phyloP scores from a whole-genome alignment of 2,888 invertebrate species.

The Dynastes tityus region DNA sequence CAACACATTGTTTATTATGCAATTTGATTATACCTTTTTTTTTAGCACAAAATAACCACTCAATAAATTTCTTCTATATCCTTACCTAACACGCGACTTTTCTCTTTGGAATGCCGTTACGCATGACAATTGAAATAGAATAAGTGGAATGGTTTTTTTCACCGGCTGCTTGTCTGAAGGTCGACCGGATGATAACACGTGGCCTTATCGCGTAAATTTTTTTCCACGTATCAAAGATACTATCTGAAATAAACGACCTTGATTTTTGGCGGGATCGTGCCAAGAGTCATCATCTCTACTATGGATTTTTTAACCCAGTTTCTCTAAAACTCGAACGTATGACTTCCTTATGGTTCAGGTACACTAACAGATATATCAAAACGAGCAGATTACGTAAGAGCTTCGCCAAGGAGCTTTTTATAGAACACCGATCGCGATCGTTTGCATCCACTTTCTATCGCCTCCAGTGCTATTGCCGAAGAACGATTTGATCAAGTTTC shows the following conservation, averaged over 20 bases:
- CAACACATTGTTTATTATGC: no score
- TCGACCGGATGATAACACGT: constrained; percentile 45
- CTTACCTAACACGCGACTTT: not conserved
- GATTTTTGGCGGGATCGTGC: constrained; percentile 34
- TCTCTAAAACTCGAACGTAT: constrained; percentile 20
- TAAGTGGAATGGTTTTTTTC: not conserved
- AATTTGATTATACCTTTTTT: no score
- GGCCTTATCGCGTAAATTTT: constrained; percentile 34
- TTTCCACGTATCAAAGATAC: constrained; percentile 20
- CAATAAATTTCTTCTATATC: no score
- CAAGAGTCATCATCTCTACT: constrained; percentile 31
- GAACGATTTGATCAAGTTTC: constrained; percentile 19
- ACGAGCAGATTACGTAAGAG: constrained; percentile 21
- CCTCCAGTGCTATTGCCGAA: constrained; percentile 13
- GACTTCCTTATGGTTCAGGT: constrained; percentile 26
- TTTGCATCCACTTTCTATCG: constrained; percentile 43
- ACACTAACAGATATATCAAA: constrained; percentile 11
- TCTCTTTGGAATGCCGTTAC: not conserved
- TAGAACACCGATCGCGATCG: constrained; percentile 32
- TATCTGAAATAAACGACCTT: constrained; percentile 39
- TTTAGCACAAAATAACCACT: no score
- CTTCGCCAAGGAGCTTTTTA: constrained; percentile 36
- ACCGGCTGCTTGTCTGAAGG: constrained; percentile 14
- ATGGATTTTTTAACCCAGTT: constrained; percentile 33
- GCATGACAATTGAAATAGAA: not conserved